Conservation (phyloP, 2,797 vertebrate genomes). For the Sebastes dallii region DNA sequence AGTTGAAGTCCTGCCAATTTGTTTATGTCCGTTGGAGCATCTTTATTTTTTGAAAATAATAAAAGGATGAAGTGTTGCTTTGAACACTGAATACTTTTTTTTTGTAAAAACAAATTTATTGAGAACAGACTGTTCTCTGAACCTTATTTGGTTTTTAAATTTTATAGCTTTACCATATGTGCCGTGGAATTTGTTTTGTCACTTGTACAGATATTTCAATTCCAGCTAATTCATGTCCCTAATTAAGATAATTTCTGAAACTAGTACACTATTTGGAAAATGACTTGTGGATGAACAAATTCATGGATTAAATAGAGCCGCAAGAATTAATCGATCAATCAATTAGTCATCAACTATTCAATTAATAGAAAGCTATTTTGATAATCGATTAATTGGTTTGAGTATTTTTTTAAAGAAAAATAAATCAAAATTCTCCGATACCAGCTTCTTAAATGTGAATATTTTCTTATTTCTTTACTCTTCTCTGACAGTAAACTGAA, state of each 20-base stretch:
- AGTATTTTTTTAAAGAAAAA: background rate
- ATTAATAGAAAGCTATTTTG: too few relatives aligned
- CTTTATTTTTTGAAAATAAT: background rate
- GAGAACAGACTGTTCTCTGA: background rate
- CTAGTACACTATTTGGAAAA: background rate
- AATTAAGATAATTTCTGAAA: background rate
- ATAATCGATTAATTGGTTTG: too few relatives aligned
- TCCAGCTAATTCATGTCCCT: background rate
- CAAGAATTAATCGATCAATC: too few relatives aligned
- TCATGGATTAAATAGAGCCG: too few relatives aligned
- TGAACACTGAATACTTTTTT: background rate
- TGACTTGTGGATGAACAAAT: background rate
- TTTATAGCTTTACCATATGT: background rate
- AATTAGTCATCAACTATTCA: too few relatives aligned
- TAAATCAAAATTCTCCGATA: background rate
- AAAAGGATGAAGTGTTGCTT: background rate
- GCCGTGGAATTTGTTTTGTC: background rate
- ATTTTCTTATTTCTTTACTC: too few relatives aligned
- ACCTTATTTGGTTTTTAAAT: background rate
- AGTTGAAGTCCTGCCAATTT: slow-evolving; percentile 50
- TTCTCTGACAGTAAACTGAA: too few relatives aligned
- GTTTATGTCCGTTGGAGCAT: background rate
- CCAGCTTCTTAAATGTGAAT: too few relatives aligned
- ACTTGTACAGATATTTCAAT: background rate
- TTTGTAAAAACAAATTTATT: background rate